Base-by-base conservation (phyloP, 2,888 invertebrate genomes). In the Agrochola lota region DNA sequence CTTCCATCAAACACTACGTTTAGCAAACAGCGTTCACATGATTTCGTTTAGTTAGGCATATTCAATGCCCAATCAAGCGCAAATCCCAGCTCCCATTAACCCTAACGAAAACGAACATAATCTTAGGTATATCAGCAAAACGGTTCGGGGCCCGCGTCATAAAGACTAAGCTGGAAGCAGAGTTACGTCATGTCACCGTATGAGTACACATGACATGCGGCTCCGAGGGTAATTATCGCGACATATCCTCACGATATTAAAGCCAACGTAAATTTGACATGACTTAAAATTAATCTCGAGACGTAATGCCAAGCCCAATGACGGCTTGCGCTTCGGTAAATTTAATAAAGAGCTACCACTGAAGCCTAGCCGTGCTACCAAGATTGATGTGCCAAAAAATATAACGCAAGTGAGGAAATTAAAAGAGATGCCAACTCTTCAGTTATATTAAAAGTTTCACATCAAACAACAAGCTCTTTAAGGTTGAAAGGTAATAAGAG, bases 321-420 rank as follows among this genome's bases (percentile, higher is more conserved):
- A 90, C 90, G 87, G 90, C 87, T 86, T 90, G 88, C 89, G 92
- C 91, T 92, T 92, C 89, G 88, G 90, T 91, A 92, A 94, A 95
- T 95, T 95, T 96, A 96, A 96, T 96, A 96, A 95, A 95, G 94
- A 94, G 90, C 89, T 87, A 89, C 89, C 88, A 90, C 88, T 86
- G 88, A 91, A 91, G 91, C 92, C 90, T 89, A 90, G 87, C 87
- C 90, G 90, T 88, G 88, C 88, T 90, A 90, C 91, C 84, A 94
- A 95, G 95, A 96, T 96, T 95, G 95, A 96, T 95, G 95, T 92
- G 90, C 85, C 90, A 91, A 93, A 91, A 91, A 91, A 92, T 88
- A 89, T 88, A 90, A 85, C 89, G 90, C 87, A 89, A 91, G 90
- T 87, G 92, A 91, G 90, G 89, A 92, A 93, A 93, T 94, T 93